Base-by-base conservation (phyloP, 1,140 invertebrate genomes). In the Zaprionus ghesquierei region DNA sequence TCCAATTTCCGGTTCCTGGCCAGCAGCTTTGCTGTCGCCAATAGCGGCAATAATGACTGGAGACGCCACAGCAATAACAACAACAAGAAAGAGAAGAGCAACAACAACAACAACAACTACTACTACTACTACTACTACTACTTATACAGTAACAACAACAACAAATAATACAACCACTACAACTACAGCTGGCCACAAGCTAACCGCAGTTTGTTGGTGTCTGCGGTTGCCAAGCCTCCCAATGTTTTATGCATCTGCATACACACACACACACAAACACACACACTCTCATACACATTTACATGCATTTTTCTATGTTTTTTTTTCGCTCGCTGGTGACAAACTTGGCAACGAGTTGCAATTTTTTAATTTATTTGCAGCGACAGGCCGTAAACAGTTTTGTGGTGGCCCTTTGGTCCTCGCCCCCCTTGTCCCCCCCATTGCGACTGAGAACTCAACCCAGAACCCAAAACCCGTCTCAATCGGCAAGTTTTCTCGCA, bases 271-370 rank as follows among this genome's bases (percentile, higher is more conserved):
- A 69, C 1, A 18, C 38, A 41, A n/a, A 41, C 38, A 41, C 5
- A 18, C 5, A 44, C n/a, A 63, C 23, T 56, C 10, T 56, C 23
- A 38, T 27, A 49, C 35, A 60, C 41, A 74, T 64, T 63, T 44
- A 44, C 44, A 49, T 70, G 9, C 38, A 27, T 20, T 75, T 75
- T 82, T 64, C 59, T 69, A 64, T 27, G 3, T 54, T 56, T 69
- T 68, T 44, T 35, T 31, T 25, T 51, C 18, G 50, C 66, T 62
- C 56, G 71, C 75, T 73, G 81, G 81, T 75, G 82, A 85, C 81
- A 85, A 87, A 85, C 74, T 85, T 85, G 81, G 81, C 81, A 85
- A 77, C 65, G 78, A 75, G 81, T 78, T 75, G 82, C 78, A 71
- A 61, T 71, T 87, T 85, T 78, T 75, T 70, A 81, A 81, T 81